Base-by-base conservation (phyloP, 2,888 invertebrate genomes). In the Nycteola revayana region DNA sequence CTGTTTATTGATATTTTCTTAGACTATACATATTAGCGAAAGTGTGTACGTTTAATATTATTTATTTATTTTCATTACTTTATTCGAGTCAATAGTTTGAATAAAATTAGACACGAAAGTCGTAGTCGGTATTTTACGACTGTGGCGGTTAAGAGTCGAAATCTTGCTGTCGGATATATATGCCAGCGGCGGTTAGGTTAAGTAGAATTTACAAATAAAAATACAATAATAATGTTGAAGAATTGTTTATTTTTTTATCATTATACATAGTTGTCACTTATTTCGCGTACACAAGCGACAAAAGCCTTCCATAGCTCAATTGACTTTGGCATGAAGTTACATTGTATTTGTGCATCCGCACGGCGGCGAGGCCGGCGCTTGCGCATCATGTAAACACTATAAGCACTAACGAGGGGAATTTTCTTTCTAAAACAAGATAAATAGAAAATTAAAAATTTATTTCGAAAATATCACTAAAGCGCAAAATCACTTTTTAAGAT, bases 281-380 rank as follows among this genome's bases (percentile, higher is more conserved):
- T 77, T 64, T 75, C 72, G 77, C 73, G 79, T 80, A 87, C 78
- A 85, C 80, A 86, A 86, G 87, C 86, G 85, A 79, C 80, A 65
- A 66, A 86, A 85, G 84, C 85, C 73, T 75, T 85, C 72, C 77
- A 76, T 84, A 87, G 83, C 87, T 85, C 85, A 87, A 88, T 88
- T 88, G 87, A 87, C 87, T 88, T 88, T 88, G 87, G 87, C 86
- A 87, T 88, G 80, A 80, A 81, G 72, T 82, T 75, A 81, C 76
- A 82, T 69, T 63, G 70, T 75, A 72, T 85, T 84, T 85, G 85
- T 84, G 85, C 84, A 61, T 71, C 61, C 60, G 71, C 53, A 21
- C 34, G 43, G 44, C 53, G 33, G 61, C 49, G 54, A 53, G 56
- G 51, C 40, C 49, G 48, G 43, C 45, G 49, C 49, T 43, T 32